Evolutionary conservation across 2,888 invertebrate species (phyloP).

Genomic region (Amphimallon solstitiale): DNA sequence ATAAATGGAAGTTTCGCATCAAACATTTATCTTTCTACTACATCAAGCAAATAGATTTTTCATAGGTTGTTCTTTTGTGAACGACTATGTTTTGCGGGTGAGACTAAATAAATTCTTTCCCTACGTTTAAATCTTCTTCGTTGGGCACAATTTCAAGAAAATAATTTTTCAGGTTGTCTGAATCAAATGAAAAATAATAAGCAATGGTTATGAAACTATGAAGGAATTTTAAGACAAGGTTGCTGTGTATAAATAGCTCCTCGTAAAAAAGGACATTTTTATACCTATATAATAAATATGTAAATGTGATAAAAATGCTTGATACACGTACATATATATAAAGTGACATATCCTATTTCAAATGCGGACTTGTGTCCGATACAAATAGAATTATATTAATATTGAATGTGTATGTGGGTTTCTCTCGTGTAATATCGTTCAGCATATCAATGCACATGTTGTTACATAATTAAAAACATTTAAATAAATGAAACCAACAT

Average conservation of each 20-base stretch:
- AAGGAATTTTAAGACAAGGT: not conserved
- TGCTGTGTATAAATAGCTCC: not conserved
- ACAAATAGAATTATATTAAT: slow-evolving; percentile 21
- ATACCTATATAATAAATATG: slow-evolving; percentile 16
- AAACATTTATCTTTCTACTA: too few species aligned
- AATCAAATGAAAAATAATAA: not conserved
- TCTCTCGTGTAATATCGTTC: not conserved
- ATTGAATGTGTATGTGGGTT: slow-evolving; percentile 13
- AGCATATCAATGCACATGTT: not conserved
- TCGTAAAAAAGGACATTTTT: not conserved
- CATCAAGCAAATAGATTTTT: too few species aligned
- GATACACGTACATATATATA: slow-evolving; percentile 9
- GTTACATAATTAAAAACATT: slow-evolving; percentile 12
- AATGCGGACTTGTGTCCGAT: slow-evolving; percentile 2
- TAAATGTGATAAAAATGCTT: not conserved
- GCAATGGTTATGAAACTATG: not conserved
- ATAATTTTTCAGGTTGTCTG: not conserved
- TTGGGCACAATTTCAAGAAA: not conserved
- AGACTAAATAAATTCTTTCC: too few species aligned
- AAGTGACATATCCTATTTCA: slow-evolving; percentile 29
- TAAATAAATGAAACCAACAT: not conserved
- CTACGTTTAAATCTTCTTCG: too few species aligned
- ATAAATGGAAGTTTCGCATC: too few species aligned
- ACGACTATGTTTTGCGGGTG: too few species aligned
- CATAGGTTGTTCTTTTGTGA: too few species aligned